Conservation (phyloP, 2,113 vertebrate species). For the Myxocyprinus asiaticus region DNA sequence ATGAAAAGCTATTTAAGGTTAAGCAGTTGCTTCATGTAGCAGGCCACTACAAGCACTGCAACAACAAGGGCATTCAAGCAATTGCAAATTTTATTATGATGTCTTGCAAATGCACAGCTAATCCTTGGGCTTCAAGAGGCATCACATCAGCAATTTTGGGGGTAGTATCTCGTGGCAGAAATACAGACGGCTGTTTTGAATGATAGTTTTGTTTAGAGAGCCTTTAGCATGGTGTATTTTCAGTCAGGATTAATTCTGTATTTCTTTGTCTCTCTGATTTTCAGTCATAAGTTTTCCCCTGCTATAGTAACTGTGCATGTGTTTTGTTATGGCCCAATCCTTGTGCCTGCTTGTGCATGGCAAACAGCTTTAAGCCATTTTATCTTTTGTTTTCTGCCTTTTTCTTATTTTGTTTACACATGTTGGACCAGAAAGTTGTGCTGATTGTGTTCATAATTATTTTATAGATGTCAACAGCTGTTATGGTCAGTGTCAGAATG, state of each 20-base stretch:
- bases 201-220: no score
- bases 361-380: background rate
- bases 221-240: background rate
- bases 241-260: background rate
- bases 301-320: conserved; percentile 12
- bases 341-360: background rate
- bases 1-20: no score
- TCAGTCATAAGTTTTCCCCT: background rate
- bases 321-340: background rate
- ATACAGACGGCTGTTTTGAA: no score
- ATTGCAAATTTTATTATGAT: no score
- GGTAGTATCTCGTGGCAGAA: no score
- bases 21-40: no score
- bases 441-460: conserved; percentile 14
- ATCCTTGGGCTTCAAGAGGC: no score
- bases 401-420: background rate
- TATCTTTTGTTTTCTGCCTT: background rate
- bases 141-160: no score
- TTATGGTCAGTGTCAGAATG: conserved; percentile 89
- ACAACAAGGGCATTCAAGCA: no score
- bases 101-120: no score
- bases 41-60: no score
- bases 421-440: background rate
- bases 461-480: conserved; percentile 84
- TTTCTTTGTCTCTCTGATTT: conserved; percentile 3